phyloP scores from a whole-genome alignment of 1,140 invertebrate genomes.

The Papilio helenus region DNA sequence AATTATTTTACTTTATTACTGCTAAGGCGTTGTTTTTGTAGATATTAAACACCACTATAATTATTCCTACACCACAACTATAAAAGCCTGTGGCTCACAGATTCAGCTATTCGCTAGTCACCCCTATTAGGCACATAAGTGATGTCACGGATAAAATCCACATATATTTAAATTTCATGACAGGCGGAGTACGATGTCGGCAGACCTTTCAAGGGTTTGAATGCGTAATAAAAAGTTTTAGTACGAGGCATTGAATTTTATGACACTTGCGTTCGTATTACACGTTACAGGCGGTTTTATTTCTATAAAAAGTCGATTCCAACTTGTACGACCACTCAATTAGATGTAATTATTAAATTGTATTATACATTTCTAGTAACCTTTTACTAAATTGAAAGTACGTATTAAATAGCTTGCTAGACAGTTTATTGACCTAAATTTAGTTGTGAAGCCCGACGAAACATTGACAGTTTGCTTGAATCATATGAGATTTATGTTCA shows the following conservation, averaged over 20 bases:
- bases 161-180: constrained; percentile 34
- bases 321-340: constrained; percentile 16
- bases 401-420: not conserved
- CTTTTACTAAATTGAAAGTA: not conserved
- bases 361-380: not conserved
- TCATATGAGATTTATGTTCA: too few species aligned
- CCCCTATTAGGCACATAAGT: constrained; percentile 19
- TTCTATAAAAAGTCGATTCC: constrained; percentile 3
- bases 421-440: not conserved
- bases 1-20: not conserved
- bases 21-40: not conserved
- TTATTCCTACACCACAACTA: not conserved
- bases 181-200: constrained; percentile 17
- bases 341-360: not conserved
- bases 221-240: constrained; percentile 34
- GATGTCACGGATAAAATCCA: constrained; percentile 26
- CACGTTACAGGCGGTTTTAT: constrained; percentile 21
- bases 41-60: not conserved
- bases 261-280: constrained; percentile 25
- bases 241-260: constrained; percentile 20
- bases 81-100: not conserved
- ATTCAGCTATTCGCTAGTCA: constrained; percentile 6
- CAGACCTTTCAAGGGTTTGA: constrained; percentile 28
- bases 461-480: too few species aligned
- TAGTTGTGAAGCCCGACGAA: not conserved